Conservation (phyloP, 2,888 invertebrate species). For the Drosophila atripex region DNA sequence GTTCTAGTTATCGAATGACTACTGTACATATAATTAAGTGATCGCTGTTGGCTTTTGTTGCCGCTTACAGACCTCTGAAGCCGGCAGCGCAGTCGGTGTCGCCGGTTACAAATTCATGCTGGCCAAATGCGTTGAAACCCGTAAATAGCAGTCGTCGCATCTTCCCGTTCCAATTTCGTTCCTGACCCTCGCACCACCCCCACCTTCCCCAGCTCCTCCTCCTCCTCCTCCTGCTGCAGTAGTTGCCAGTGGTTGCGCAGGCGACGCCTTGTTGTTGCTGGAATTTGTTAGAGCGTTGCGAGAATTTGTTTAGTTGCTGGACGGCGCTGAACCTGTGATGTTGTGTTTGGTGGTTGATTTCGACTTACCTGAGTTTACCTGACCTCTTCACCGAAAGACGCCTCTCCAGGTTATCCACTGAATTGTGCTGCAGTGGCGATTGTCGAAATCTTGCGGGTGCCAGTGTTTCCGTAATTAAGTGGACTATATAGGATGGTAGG, state of each 20-base stretch:
- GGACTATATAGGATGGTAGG: conserved; percentile 40
- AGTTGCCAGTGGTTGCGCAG: conserved; percentile 56
- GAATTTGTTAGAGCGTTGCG: conserved; percentile 58
- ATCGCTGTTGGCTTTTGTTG: conserved; percentile 29
- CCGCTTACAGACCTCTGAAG: conserved; percentile 57
- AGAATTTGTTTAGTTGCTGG: conserved; percentile 58
- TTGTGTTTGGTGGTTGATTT: conserved; percentile 64
- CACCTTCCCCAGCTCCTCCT: not conserved
- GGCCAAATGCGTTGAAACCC: conserved; percentile 83
- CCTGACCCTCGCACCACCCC: not conserved
- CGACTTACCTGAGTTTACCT: conserved; percentile 15
- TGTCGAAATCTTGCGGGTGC: not conserved
- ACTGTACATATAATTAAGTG: conserved; percentile 20
- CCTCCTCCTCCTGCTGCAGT: not conserved
- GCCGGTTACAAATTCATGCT: conserved; percentile 66
- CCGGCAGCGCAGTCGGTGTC: conserved; percentile 48
- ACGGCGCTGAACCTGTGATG: conserved; percentile 66
- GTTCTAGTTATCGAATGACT: not conserved
- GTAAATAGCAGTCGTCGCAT: conserved; percentile 72
- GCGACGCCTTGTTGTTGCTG: conserved; percentile 56
- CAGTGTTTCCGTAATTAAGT: conserved; percentile 1
- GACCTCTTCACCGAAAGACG: conserved; percentile 28
- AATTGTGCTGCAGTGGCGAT: conserved; percentile 2
- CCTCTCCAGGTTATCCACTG: conserved; percentile 5
- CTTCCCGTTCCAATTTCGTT: conserved; percentile 45